Base-by-base conservation (phyloP, 1,140 invertebrate genomes). In the Brachionus plicatilis region DNA sequence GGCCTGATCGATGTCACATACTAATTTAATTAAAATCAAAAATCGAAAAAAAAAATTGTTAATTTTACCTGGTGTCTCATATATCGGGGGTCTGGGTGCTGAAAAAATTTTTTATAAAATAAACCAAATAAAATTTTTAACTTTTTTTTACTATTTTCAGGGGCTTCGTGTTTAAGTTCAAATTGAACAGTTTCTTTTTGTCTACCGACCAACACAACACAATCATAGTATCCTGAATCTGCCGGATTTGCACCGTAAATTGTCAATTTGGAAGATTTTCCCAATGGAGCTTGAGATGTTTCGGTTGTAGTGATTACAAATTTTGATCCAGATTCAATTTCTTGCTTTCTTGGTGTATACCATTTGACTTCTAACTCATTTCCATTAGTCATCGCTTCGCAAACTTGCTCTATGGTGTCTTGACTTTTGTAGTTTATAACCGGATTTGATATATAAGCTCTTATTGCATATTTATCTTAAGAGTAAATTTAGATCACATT, bases 1-100 rank as follows among this genome's bases (percentile, higher is more conserved):
- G 3, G 66, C 65, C 29, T 85, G 33, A 47, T 85, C 79, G 47
- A 60, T 68, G 12, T 17, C 43, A 72, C 85, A 85, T 72, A 82
- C 79, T 82, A 24, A 82, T 33, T 82, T 45, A 17, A 45, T 65
- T 7, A 65, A 82, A 65, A 33, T 82, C 33, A 65, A 56, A 20
- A 17, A 17, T 56, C 14, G 27, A 78, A 43, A 43, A 24, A 14
- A 24, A 37, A 79, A 33, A 53, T 27, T 29, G 53, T 3, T 12
- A 33, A 50, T 17, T 70, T 45, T 43, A 75, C 70, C 70, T 45
- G 70, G 70, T 45, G 70, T 75, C 17, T 68, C 66, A 68, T 68
- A 68, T 47, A 75, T 45, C 1, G 70, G 70, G 8, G 70, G 37
- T 47, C 41, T 75, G 9, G 33, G 41, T 24, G 33, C 41, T 75